Conservation (phyloP, 2,797 vertebrate species). For the Lepilemur septentrionalis region DNA sequence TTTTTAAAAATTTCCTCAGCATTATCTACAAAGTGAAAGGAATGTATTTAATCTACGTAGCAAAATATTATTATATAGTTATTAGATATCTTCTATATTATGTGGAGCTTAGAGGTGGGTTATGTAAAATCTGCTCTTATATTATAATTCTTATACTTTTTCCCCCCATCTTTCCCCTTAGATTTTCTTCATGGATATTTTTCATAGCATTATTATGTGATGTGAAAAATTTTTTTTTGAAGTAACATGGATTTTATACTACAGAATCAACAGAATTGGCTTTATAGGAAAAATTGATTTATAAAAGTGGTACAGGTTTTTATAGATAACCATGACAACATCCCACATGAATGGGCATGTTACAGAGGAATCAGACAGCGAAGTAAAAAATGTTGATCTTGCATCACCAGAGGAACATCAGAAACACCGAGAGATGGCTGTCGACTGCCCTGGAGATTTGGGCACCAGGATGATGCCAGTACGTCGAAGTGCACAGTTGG, state of each 20-base stretch:
- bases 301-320: constrained; percentile 73
- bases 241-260: constrained; percentile 86
- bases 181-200: constrained; percentile 81
- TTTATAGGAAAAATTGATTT: constrained; percentile 76
- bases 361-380: constrained; percentile 90
- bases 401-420: constrained; percentile 86
- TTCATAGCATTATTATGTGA: constrained; percentile 72
- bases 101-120: constrained; percentile 40
- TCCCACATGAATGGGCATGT: constrained; percentile 97
- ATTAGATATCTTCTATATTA: constrained; percentile 1
- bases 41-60: constrained; percentile 22
- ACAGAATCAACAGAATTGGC: constrained; percentile 77
- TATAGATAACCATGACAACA: constrained; percentile 91
- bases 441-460: constrained; percentile 96
- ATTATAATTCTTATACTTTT: constrained; percentile 64
- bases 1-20: constrained; percentile 26
- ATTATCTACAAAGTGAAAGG: constrained; percentile 40
- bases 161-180: constrained; percentile 75
- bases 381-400: constrained; percentile 87
- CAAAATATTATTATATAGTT: constrained; percentile 32
- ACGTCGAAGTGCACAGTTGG: constrained; percentile 94
- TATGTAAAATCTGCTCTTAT: constrained; percentile 54
- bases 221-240: constrained; percentile 77
- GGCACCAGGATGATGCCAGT: constrained; percentile 94
- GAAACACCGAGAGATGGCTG: constrained; percentile 97